Percentiles rank a stretch among this genome's conserved stretches.
Conservation (phyloP, 2,888 invertebrate genomes). For the Operophtera brumata region DNA sequence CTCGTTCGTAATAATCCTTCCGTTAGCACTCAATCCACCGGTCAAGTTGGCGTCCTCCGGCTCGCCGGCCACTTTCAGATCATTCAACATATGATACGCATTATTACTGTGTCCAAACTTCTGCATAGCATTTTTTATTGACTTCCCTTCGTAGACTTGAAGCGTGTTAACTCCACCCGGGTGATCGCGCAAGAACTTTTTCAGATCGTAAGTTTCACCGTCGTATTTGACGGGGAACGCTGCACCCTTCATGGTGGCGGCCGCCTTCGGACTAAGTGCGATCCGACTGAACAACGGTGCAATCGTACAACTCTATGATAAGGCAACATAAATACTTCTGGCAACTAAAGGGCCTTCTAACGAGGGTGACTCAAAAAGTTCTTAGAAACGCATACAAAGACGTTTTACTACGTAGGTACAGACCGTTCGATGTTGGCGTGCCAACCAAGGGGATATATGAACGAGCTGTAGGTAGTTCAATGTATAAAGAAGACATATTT, state of each 20-base stretch:
- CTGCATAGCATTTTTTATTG: slow-evolving; percentile 77
- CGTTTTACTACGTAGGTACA: too few relatives aligned
- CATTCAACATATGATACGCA: slow-evolving; percentile 83
- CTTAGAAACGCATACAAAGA: too few relatives aligned
- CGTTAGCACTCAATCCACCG: slow-evolving; percentile 62
- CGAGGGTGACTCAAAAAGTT: too few relatives aligned
- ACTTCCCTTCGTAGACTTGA: slow-evolving; percentile 76
- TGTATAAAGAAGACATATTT: too few relatives aligned
- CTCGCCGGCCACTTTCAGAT: slow-evolving; percentile 76
- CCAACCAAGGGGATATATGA: too few relatives aligned
- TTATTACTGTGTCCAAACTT: slow-evolving; percentile 82
- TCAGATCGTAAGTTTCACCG: slow-evolving; percentile 82
- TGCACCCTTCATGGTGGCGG: slow-evolving; percentile 28
- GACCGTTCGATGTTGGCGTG: too few relatives aligned
- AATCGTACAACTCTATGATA: slow-evolving; percentile 5
- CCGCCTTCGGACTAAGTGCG: slow-evolving; percentile 3
- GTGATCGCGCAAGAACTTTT: slow-evolving; percentile 84
- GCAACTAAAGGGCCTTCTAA: too few relatives aligned
- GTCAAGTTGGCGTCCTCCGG: slow-evolving; percentile 66
- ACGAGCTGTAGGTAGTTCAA: too few relatives aligned
- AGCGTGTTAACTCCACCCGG: slow-evolving; percentile 87
- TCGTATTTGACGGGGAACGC: slow-evolving; percentile 65
- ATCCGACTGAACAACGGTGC: slow-evolving; percentile 25
- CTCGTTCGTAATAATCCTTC: slow-evolving; percentile 64
- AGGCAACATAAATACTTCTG: too few relatives aligned